Percentiles rank a stretch among this genome's conserved stretches.
phyloP scores from a whole-genome alignment of 2,113 vertebrate genomes.

The Otocyon megalotis region DNA sequence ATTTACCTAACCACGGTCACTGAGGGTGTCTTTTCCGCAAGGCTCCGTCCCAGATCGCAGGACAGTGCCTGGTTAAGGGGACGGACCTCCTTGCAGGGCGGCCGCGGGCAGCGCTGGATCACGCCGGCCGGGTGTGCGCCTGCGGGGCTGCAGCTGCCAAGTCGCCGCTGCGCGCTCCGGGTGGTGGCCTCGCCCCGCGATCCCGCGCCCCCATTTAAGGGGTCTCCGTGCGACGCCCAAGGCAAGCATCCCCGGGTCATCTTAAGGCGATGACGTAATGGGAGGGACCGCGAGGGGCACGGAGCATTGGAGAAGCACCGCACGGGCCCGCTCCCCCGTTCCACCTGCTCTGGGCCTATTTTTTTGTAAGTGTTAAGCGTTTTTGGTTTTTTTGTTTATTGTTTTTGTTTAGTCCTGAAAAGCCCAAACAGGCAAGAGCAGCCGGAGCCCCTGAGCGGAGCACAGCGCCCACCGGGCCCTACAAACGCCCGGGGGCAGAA shows the following conservation, averaged over 20 bases:
- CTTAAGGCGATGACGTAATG: background rate
- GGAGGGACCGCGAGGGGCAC: background rate
- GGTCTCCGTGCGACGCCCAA: no score
- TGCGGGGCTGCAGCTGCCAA: no score
- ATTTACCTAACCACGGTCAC: slow-evolving; percentile 20
- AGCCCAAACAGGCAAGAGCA: background rate
- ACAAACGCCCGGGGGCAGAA: no score
- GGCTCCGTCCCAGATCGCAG: slow-evolving; percentile 66
- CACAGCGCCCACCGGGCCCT: no score
- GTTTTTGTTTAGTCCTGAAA: background rate
- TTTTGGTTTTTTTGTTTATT: no score
- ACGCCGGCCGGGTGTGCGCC: no score
- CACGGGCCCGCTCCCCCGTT: background rate
- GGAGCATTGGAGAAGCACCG: background rate
- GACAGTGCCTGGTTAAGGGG: background rate
- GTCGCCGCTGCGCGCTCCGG: no score
- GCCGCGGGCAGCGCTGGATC: no score
- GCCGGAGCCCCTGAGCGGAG: background rate
- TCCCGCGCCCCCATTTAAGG: no score
- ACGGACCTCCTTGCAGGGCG: no score
- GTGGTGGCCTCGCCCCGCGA: no score
- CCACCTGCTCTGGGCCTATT: background rate
- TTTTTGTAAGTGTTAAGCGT: background rate
- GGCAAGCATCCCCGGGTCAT: background rate
- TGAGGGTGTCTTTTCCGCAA: background rate